phyloP scores from a whole-genome alignment of 2,113 vertebrate species.

The Leptobrachium ailaonicum region DNA sequence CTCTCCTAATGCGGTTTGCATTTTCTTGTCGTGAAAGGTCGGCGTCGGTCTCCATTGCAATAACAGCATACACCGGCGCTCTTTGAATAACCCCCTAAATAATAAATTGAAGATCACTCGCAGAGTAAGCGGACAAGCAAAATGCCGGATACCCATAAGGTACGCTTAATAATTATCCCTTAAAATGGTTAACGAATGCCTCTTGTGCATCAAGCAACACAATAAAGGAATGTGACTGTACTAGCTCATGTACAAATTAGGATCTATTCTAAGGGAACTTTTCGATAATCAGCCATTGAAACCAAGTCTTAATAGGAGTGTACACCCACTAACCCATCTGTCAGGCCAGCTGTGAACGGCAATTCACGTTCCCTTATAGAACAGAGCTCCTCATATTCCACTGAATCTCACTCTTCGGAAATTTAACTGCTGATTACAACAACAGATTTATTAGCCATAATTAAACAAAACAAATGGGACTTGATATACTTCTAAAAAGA shows the following conservation, averaged over 20 bases:
- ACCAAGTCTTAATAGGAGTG: slow-evolving; percentile 56
- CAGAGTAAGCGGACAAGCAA: too few species aligned
- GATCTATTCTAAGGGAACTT: slow-evolving; percentile 6
- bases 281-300: slow-evolving; percentile 28
- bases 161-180: neutral
- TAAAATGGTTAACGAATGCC: neutral
- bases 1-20: too few species aligned
- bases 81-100: too few species aligned
- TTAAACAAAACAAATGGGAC: slow-evolving; percentile 52
- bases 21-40: too few species aligned
- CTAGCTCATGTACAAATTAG: slow-evolving; percentile 2
- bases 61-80: too few species aligned
- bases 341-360: slow-evolving; percentile 60
- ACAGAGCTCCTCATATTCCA: slow-evolving; percentile 49
- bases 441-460: slow-evolving; percentile 53
- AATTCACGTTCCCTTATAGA: slow-evolving; percentile 52
- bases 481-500: slow-evolving; percentile 25
- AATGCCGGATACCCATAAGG: too few species aligned
- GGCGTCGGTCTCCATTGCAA: too few species aligned
- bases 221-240: neutral
- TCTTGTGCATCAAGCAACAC: neutral
- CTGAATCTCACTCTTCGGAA: slow-evolving; percentile 52
- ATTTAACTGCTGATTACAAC: slow-evolving; percentile 47
- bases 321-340: slow-evolving; percentile 60
- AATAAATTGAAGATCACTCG: too few species aligned